phyloP scores from a whole-genome alignment of 2,888 invertebrate genomes.

The Ceriagrion tenellum region DNA sequence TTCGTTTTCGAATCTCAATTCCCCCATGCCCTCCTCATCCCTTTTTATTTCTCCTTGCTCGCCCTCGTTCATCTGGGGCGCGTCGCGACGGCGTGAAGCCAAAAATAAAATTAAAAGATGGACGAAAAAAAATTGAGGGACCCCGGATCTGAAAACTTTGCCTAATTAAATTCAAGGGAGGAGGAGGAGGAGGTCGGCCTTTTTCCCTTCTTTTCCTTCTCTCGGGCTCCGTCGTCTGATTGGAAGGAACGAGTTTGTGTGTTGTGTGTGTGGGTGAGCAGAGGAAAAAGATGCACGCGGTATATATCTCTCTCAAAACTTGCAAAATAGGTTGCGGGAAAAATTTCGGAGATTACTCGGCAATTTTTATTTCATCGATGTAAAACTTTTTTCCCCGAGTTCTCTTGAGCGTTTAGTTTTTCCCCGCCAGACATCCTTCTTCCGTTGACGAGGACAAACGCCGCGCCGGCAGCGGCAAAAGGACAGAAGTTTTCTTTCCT shows the following conservation, averaged over 20 bases:
- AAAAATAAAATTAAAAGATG: background rate
- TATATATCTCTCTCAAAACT: background rate
- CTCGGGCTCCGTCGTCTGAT: background rate
- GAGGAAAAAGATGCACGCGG: background rate
- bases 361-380: background rate
- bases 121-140: background rate
- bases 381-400: background rate
- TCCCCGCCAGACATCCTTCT: background rate
- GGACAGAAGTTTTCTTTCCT: too few species aligned
- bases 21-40: background rate
- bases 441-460: background rate
- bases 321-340: background rate
- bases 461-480: background rate
- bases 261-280: background rate
- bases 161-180: slow-evolving; percentile 5
- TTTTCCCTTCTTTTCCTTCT: background rate
- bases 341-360: background rate
- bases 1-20: background rate
- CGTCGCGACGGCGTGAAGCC: background rate
- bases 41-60: background rate
- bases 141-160: background rate
- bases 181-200: background rate
- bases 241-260: background rate
- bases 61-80: background rate
- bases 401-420: background rate